These are phyloP conservation scores for Hypsopygia costalis DNA, from an alignment of 2,888 invertebrate genomes.

Conservation along the genomic window DNA sequence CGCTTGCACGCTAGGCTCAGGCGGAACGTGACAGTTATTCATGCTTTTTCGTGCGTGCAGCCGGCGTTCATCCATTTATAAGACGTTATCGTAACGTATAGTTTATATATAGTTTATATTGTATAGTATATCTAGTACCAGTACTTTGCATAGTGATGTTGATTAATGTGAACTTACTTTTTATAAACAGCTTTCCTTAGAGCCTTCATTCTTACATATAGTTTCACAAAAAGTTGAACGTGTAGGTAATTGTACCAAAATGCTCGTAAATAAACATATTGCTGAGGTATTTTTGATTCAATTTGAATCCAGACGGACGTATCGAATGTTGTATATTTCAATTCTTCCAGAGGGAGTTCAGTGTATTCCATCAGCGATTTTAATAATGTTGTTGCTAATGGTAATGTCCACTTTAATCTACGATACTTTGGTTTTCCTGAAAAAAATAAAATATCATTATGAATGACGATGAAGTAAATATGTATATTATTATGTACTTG, in stretches of 20 bases:
- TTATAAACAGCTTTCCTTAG: slow-evolving; percentile 41
- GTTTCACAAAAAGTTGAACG: slow-evolving; percentile 53
- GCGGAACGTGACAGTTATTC: no score
- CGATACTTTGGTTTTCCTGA: slow-evolving; percentile 40
- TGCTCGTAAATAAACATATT: slow-evolving; percentile 35
- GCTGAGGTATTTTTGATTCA: slow-evolving; percentile 41
- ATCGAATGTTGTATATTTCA: slow-evolving; percentile 48
- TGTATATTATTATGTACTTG: no score
- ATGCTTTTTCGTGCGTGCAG: no score
- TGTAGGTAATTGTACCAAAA: slow-evolving; percentile 57
- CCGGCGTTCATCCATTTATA: no score
- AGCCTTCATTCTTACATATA: slow-evolving; percentile 42
- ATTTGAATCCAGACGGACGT: slow-evolving; percentile 49
- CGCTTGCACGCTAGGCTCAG: no score
- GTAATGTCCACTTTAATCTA: slow-evolving; percentile 46
- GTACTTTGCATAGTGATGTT: no score
- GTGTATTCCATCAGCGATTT: slow-evolving; percentile 43
- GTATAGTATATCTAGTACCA: no score
- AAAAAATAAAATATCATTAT: slow-evolving; percentile 23
- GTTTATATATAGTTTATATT: no score
- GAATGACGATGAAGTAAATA: slow-evolving; percentile 35
- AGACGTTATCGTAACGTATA: no score
- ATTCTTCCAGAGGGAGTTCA: slow-evolving; percentile 36
- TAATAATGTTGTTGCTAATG: slow-evolving; percentile 46
- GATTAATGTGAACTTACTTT: no score